Evolutionary conservation across 1,140 invertebrate genomes (phyloP).

Genomic region (Drosophila teissieri): DNA sequence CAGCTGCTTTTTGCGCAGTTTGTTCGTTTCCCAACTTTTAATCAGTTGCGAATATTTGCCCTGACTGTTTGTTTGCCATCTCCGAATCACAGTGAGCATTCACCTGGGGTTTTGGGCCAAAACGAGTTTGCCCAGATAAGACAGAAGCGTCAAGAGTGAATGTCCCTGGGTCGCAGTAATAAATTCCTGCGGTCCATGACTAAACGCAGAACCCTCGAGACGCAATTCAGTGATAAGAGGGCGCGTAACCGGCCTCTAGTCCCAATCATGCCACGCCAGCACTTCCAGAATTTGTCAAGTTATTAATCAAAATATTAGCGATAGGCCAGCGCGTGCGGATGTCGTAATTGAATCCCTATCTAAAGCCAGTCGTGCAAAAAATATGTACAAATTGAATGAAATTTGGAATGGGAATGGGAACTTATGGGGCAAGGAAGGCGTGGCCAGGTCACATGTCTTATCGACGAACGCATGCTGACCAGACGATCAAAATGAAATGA

Average conservation of each 20-base stretch:
- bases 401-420: slow-evolving; percentile 19
- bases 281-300: slow-evolving; percentile 36
- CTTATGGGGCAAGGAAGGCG: slow-evolving; percentile 29
- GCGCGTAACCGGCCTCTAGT: slow-evolving; percentile 28
- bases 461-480: slow-evolving; percentile 21
- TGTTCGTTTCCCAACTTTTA: slow-evolving; percentile 47
- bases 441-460: slow-evolving; percentile 41
- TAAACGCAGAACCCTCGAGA: slow-evolving; percentile 32
- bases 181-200: slow-evolving; percentile 37
- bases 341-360: slow-evolving; percentile 47
- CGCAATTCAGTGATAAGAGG: slow-evolving; percentile 17
- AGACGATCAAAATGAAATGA: slow-evolving; percentile 33
- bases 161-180: slow-evolving; percentile 29
- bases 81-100: slow-evolving; percentile 21
- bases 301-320: slow-evolving; percentile 56
- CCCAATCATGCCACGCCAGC: slow-evolving; percentile 47
- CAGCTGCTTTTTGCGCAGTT: slow-evolving; percentile 55
- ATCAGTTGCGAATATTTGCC: slow-evolving; percentile 56
- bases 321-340: slow-evolving; percentile 58
- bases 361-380: slow-evolving; percentile 29
- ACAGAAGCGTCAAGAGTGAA: slow-evolving; percentile 28
- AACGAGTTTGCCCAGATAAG: slow-evolving; percentile 14
- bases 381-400: slow-evolving; percentile 29
- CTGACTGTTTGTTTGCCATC: slow-evolving; percentile 50
- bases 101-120: slow-evolving; percentile 16